phyloP scores from a whole-genome alignment of 2,113 vertebrate genomes.

The Alethe castanea region DNA sequence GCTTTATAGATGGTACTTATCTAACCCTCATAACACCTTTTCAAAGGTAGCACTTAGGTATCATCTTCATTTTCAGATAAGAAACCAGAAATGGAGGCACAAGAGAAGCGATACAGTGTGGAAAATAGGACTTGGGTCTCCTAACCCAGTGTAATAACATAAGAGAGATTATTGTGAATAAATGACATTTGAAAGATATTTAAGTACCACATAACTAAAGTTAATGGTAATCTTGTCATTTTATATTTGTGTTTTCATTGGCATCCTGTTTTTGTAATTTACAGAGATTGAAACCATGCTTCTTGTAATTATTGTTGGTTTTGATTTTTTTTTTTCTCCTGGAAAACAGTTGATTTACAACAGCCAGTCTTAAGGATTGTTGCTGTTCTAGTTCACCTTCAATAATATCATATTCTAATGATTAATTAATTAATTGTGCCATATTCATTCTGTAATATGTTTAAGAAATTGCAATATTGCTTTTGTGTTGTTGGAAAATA shows the following conservation, averaged over 20 bases:
- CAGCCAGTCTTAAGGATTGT: neutral
- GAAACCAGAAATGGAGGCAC: neutral
- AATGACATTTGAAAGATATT: neutral
- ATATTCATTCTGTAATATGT: neutral
- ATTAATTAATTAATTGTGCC: conserved; percentile 11
- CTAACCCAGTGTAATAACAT: neutral
- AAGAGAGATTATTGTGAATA: neutral
- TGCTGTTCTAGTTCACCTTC: neutral
- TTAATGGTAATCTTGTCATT: neutral
- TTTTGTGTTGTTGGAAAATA: neutral
- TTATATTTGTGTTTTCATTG: neutral
- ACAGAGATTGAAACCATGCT: neutral
- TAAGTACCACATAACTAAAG: neutral
- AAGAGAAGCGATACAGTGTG: neutral
- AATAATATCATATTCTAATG: neutral
- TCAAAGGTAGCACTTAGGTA: conserved; percentile 25
- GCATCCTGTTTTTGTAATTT: neutral
- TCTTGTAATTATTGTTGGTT: neutral
- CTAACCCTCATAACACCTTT: neutral
- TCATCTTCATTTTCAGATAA: neutral
- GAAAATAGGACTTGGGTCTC: neutral
- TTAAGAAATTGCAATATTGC: neutral
- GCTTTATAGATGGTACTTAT: conserved; percentile 39
- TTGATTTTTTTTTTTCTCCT: neutral
- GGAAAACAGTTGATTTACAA: neutral